Conservation (phyloP, 1,140 invertebrate genomes). For the Penaeus chinensis region DNA sequence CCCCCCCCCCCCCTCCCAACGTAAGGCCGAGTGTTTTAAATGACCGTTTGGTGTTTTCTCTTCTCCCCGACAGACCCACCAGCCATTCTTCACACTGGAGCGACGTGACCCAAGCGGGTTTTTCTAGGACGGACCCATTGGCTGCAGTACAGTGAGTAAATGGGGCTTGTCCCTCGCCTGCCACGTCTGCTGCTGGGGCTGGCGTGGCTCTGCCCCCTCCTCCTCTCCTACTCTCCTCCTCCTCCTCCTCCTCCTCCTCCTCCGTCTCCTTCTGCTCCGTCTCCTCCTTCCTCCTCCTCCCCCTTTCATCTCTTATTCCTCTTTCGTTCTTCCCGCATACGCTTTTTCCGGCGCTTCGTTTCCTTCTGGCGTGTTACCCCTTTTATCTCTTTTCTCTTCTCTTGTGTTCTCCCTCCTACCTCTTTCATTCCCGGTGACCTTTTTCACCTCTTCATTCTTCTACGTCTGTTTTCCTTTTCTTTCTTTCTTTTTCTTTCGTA, state of each 20-base stretch:
- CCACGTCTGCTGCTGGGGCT: slow-evolving; percentile 13
- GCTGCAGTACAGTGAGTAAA: slow-evolving; percentile 36
- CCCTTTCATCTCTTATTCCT: too few species aligned
- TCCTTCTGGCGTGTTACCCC: too few species aligned
- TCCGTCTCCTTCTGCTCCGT: background rate
- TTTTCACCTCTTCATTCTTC: too few species aligned
- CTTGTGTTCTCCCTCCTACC: too few species aligned
- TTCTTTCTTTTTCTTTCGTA: too few species aligned
- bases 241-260: background rate
- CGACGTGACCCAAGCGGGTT: slow-evolving; percentile 10
- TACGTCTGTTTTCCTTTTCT: too few species aligned
- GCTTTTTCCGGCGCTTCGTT: too few species aligned
- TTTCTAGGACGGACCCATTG: slow-evolving; percentile 32
- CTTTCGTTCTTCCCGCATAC: too few species aligned
- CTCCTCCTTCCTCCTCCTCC: background rate
- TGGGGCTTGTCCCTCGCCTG: background rate
- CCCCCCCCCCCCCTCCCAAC: too few species aligned
- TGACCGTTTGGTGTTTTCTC: background rate
- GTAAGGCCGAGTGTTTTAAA: too few species aligned
- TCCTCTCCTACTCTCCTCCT: background rate
- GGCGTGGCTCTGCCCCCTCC: background rate
- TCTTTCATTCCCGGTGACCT: too few species aligned
- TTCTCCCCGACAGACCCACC: slow-evolving; percentile 21
- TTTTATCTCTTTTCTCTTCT: too few species aligned
- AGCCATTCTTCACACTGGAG: slow-evolving; percentile 15